Conservation (phyloP, 1,140 invertebrate genomes). For the Lepidurus couesii region DNA sequence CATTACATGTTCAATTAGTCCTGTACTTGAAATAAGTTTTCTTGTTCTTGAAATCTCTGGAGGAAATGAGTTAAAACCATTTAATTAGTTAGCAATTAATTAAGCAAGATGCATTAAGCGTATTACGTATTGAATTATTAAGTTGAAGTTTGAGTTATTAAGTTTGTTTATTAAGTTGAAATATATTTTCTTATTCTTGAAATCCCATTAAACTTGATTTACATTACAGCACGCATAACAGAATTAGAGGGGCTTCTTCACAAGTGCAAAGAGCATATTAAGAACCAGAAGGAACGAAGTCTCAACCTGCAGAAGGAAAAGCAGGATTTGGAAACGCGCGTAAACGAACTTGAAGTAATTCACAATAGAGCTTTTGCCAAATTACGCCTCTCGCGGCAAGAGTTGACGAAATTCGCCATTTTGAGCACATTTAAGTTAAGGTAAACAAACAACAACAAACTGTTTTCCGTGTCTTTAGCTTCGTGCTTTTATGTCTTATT, state of each 20-base stretch:
- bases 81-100: neutral
- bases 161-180: neutral
- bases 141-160: neutral
- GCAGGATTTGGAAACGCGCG: conserved; percentile 43
- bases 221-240: conserved; percentile 43
- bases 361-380: too few relatives aligned
- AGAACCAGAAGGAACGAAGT: conserved; percentile 46
- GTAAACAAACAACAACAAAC: too few relatives aligned
- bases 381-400: too few relatives aligned
- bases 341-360: conserved; percentile 41
- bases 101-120: too few relatives aligned
- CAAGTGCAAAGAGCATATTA: conserved; percentile 51
- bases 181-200: neutral
- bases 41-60: neutral
- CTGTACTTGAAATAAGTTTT: neutral
- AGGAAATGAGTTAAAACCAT: neutral
- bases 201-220: neutral
- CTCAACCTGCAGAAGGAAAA: conserved; percentile 45
- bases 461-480: too few relatives aligned
- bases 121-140: conserved; percentile 28
- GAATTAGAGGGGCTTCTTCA: conserved; percentile 46
- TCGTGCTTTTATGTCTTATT: too few relatives aligned
- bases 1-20: conserved; percentile 29
- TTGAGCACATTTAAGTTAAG: too few relatives aligned
- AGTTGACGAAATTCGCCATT: too few relatives aligned